Evolutionary conservation across 2,797 vertebrate genomes (phyloP), one percentile per base, ranked within the genome.

Genomic region (Sebastes paucispinis): DNA sequence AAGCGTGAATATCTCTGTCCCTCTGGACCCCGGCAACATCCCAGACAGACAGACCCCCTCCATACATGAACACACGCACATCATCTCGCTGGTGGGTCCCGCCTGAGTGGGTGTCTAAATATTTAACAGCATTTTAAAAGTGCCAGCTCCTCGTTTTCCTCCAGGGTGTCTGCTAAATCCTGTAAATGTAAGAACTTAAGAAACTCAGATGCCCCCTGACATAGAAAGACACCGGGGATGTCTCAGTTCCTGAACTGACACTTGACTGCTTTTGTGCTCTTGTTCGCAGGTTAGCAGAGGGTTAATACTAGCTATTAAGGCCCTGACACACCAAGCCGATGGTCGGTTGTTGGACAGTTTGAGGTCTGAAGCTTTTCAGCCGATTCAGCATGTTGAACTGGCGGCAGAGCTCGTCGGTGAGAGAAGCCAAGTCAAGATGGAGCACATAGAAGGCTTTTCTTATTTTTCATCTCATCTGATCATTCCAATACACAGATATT

Each of bases 101-200:
- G 80, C 11, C 84, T 82, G 85, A 84, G 77, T 71, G 83, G 78
- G 79, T 73, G 69, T 84, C 86, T 92, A 93, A 93, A 95, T 93
- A 93, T 93, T 93, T 93, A 91, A 93, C 84, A 77, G 77, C 72
- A 73, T 88, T 87, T 91, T 89, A 88, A 91, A 92, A 92, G 87
- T 74, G 58, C 66, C 67, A 63, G 34, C 47, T 36, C 36, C 16
- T 8, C 20, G 27, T n/a, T 77, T 83, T 77, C 36, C 81, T 89
- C 77, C 60, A 13, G 80, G 74, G 75, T 43, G 60, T 78, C 81
- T 75, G 77, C 32, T 65, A 77, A 79, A 54, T 83, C 77, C 84
- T 75, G 81, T 29, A 88, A 79, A 84, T 85, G 72, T 82, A 25
- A 69, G 69, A 83, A 73, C 25, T 73, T 63, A 77, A 71, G 67